Base-by-base conservation (phyloP, 2,113 vertebrate species). In the Gymnogyps californianus region DNA sequence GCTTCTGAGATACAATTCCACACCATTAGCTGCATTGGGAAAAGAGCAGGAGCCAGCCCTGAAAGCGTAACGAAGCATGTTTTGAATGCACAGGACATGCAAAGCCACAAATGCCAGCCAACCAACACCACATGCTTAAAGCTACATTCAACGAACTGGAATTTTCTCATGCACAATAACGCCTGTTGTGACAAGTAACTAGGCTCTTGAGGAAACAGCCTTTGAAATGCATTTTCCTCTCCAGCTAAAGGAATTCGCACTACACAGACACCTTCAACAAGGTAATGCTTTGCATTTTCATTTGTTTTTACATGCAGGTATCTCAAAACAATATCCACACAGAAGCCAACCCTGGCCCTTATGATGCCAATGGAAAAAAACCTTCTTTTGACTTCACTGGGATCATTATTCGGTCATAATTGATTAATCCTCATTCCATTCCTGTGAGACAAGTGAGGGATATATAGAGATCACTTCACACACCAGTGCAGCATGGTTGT, bases 401-500 rank as follows among this genome's bases (percentile, higher is more conserved):
- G 26, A 51, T 75, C 26, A 52, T 17, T 47, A 75, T 79, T 83
- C 0, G 1, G 57, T 76, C 44, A 44, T 74, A 85, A 94, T 15
- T 85, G 58, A 93, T 91, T 85, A 94, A 96, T 87, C 62, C 44
- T 93, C 83, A 85, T 95, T 95, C 93, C 74, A 89, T 91, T 93
- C 87, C 87, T 77, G 16, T 96, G 96, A 93, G 58, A 72, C 46
- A 83, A 91, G 71, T 18, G 54, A 66, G 38, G 69, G 87, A 59
- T 91, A 95, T n/a, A 74, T 38, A 95, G 62, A 85, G 58, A 80
- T 85, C 70, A 40, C 65, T 89, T 92, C 86, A 89, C 49, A 75
- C 46, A 51, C 49, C 87, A 65, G 40, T 38, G 49, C 66, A 79
- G 29, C 17, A 57, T 4, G 4, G 29, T 25, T 87, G 84, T 58